Percentiles rank a stretch among this genome's conserved stretches.
Evolutionary conservation across 2,888 invertebrate species (phyloP).

Genomic region (Parthenolecanium corni): DNA sequence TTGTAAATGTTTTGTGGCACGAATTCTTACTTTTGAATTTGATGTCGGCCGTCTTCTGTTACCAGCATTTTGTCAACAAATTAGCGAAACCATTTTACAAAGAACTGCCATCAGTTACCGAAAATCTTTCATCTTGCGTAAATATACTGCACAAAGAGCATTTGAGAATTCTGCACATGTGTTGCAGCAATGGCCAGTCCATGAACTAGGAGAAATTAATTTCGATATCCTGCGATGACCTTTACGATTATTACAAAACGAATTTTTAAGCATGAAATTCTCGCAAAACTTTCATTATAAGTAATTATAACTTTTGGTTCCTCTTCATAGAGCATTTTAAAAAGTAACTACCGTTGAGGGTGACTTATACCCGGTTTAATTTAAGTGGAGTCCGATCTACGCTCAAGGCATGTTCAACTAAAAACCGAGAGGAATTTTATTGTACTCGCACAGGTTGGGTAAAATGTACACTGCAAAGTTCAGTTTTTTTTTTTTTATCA

Average conservation of each 20-base stretch:
- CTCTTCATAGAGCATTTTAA: too few relatives aligned
- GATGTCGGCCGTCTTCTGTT: slow-evolving; percentile 70
- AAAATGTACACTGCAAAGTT: too few relatives aligned
- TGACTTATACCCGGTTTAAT: too few relatives aligned
- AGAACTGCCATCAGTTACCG: slow-evolving; percentile 1
- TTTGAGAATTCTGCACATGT: neutral
- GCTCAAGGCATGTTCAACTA: too few relatives aligned
- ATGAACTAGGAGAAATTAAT: neutral
- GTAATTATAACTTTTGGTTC: too few relatives aligned
- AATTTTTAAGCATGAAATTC: neutral
- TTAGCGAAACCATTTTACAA: slow-evolving; percentile 7
- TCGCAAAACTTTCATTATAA: too few relatives aligned
- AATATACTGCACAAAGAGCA: slow-evolving; percentile 8
- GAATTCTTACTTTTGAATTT: slow-evolving; percentile 90
- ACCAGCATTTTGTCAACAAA: slow-evolving; percentile 51
- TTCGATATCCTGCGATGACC: slow-evolving; percentile 1
- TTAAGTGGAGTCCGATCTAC: too few relatives aligned
- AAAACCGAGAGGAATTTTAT: too few relatives aligned
- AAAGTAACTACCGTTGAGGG: too few relatives aligned
- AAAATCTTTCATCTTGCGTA: neutral
- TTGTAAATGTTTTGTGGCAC: slow-evolving; percentile 88
- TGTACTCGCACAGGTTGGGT: too few relatives aligned
- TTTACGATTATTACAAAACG: slow-evolving; percentile 21
- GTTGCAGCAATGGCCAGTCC: neutral
- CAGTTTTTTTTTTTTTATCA: too few relatives aligned